Evolutionary conservation across 2,888 invertebrate genomes (phyloP).

Genomic region (Mystacides longicornis): DNA sequence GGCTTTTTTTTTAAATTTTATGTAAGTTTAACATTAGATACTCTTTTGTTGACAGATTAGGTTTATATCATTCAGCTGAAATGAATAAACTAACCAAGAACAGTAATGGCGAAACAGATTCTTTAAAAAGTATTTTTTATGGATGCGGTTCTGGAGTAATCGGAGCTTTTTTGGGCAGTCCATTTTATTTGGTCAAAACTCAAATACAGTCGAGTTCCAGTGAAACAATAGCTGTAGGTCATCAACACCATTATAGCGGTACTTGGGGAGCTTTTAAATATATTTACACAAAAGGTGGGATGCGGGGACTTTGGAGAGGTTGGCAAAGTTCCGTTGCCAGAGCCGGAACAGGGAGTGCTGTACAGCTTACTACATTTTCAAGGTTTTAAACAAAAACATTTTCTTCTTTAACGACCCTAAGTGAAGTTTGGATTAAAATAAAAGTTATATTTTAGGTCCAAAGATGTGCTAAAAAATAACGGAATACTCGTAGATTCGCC

Average conservation of each 20-base stretch:
- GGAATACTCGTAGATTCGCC: conserved; percentile 16
- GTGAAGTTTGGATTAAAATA: no score
- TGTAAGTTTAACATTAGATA: no score
- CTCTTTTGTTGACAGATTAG: conserved; percentile 45
- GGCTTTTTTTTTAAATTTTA: no score
- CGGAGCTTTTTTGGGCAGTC: conserved; percentile 65
- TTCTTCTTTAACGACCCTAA: no score
- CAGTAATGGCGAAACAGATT: conserved; percentile 36
- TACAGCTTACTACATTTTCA: conserved; percentile 76
- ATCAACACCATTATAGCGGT: conserved; percentile 68
- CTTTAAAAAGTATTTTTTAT: conserved; percentile 39
- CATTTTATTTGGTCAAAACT: conserved; percentile 75
- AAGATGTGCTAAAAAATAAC: conserved; percentile 17
- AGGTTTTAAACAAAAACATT: conserved; percentile 38
- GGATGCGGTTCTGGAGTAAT: conserved; percentile 53
- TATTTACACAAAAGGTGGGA: conserved; percentile 48
- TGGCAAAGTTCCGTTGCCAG: conserved; percentile 65
- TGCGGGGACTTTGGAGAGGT: conserved; percentile 70
- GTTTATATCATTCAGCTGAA: conserved; percentile 57
- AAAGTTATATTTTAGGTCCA: conserved; percentile 17
- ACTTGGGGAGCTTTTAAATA: conserved; percentile 42
- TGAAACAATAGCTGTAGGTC: conserved; percentile 72
- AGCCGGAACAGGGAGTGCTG: conserved; percentile 72
- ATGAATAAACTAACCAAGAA: conserved; percentile 47
- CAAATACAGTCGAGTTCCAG: conserved; percentile 70